Percentiles rank a stretch among this genome's conserved stretches.
These are phyloP conservation scores for Drosophila melanica DNA, from an alignment of 1,140 invertebrate genomes.

Conservation along the genomic window DNA sequence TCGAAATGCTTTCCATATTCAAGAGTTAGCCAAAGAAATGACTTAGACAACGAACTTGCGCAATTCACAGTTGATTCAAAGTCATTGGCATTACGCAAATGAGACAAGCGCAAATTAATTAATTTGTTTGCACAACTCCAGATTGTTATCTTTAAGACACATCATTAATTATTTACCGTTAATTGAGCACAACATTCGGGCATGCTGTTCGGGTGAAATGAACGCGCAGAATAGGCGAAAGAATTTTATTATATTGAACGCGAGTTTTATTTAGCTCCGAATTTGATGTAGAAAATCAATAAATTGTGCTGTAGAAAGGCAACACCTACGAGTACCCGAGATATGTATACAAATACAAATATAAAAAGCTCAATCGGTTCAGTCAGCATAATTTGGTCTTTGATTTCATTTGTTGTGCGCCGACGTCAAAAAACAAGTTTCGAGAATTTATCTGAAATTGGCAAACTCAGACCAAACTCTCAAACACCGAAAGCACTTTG, in stretches of 20 bases:
- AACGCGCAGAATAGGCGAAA: conserved; percentile 38
- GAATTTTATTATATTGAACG: conserved; percentile 43
- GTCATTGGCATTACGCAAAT: conserved; percentile 77
- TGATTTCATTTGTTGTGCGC: conserved; percentile 58
- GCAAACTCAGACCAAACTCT: conserved; percentile 28
- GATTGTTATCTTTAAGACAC: conserved; percentile 57
- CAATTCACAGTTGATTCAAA: conserved; percentile 45
- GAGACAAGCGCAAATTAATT: conserved; percentile 66
- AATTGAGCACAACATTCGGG: conserved; percentile 49
- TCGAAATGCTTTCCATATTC: conserved; percentile 21
- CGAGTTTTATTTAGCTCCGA: conserved; percentile 41
- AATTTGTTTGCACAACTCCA: conserved; percentile 60
- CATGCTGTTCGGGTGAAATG: conserved; percentile 42
- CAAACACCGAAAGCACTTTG: conserved; percentile 53
- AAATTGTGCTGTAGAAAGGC: conserved; percentile 41
- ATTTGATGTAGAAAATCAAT: conserved; percentile 46
- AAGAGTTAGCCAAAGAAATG: conserved; percentile 41
- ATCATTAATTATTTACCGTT: conserved; percentile 65
- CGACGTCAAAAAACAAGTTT: conserved; percentile 48
- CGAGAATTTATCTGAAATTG: conserved; percentile 52
- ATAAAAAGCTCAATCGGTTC: not conserved
- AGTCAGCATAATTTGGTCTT: conserved; percentile 55
- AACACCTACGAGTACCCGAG: conserved; percentile 36
- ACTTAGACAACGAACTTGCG: conserved; percentile 72
- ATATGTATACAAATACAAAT: conserved; percentile 4